Percentiles rank a stretch among this genome's conserved stretches.
phyloP scores from a whole-genome alignment of 2,113 vertebrate genomes.

The Microtus montanus region DNA sequence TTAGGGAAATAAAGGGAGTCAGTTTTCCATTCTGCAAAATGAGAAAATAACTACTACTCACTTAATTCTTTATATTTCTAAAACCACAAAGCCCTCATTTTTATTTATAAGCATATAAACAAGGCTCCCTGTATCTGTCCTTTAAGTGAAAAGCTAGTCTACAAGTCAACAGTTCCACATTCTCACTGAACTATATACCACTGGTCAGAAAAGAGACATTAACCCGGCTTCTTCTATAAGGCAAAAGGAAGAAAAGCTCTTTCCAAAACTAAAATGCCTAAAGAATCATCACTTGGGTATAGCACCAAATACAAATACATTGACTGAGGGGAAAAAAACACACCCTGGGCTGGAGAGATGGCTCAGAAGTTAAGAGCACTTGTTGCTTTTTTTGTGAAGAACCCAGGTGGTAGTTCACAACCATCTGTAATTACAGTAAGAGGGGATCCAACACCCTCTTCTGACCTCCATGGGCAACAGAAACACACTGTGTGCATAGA shows the following conservation, averaged over 20 bases:
- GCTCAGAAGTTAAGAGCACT: background rate
- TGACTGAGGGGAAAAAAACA: background rate
- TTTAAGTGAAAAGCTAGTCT: background rate
- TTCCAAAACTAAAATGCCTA: background rate
- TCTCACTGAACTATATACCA: slow-evolving; percentile 4
- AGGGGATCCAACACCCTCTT: background rate
- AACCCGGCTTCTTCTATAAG: background rate
- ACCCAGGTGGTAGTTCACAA: background rate
- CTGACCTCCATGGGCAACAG: background rate
- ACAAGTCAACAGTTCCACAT: background rate
- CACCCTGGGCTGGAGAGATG: background rate
- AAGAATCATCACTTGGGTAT: background rate
- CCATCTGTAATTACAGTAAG: background rate
- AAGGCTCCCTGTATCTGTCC: background rate
- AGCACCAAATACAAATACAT: slow-evolving; percentile 35
- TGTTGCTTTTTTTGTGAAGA: background rate
- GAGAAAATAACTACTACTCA: background rate
- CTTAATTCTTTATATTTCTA: slow-evolving; percentile 10
- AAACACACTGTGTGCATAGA: background rate
- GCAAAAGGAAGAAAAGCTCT: slow-evolving; percentile 11
- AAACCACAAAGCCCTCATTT: background rate
- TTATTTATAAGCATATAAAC: background rate
- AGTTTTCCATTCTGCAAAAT: slow-evolving; percentile 18
- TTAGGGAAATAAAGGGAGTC: background rate
- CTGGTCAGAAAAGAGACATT: background rate